Evolutionary conservation across 2,797 vertebrate species (phyloP).

Genomic region (Prionace glauca): DNA sequence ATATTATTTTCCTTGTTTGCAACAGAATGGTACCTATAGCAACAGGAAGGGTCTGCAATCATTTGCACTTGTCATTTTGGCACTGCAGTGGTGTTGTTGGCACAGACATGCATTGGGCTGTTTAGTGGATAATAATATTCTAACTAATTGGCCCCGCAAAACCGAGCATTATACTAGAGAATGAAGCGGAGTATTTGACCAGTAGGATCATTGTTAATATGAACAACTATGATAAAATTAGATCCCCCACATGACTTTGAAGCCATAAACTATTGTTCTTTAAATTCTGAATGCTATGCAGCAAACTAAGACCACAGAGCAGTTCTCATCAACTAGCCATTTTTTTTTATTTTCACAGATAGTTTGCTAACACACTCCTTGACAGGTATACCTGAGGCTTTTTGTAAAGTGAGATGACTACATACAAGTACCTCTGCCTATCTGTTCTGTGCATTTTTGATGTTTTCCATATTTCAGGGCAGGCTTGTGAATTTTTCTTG

Average conservation of each 20-base stretch:
- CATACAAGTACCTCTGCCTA: neutral
- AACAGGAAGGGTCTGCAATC: neutral
- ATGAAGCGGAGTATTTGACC: neutral
- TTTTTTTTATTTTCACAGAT: neutral
- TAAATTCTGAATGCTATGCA: neutral
- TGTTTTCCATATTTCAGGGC: constrained; percentile 1
- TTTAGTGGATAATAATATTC: neutral
- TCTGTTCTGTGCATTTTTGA: neutral
- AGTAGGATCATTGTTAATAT: neutral
- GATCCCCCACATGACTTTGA: neutral
- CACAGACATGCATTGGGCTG: neutral
- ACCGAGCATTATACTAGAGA: neutral
- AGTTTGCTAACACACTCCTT: neutral
- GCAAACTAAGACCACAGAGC: neutral
- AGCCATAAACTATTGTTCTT: neutral
- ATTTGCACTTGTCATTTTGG: neutral
- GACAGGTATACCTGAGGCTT: neutral
- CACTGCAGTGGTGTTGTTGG: neutral
- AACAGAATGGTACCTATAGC: too few relatives aligned
- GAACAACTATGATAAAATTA: neutral
- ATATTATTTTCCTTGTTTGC: neutral
- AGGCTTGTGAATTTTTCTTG: neutral
- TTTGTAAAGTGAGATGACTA: neutral
- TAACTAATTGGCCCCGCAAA: neutral
- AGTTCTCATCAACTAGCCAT: neutral